Percentiles rank a stretch among this genome's conserved stretches.
Evolutionary conservation across 2,888 invertebrate species (phyloP).

Genomic region (Lottia scabra): DNA sequence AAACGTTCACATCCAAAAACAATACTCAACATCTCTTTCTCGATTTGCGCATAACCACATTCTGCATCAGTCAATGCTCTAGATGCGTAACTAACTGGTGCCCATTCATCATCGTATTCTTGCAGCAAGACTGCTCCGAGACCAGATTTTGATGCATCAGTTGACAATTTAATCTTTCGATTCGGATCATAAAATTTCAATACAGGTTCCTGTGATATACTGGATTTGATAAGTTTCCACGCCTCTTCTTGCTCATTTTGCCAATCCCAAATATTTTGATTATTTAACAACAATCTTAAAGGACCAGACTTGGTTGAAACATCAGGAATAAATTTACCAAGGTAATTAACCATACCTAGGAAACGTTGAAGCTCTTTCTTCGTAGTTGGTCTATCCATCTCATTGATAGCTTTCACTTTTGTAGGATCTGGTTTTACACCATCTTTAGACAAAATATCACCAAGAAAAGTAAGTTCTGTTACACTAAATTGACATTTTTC

Average conservation of each 20-base stretch:
- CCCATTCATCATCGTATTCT: too few species aligned
- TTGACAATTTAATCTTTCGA: slow-evolving; percentile 29
- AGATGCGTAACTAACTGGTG: slow-evolving; percentile 35
- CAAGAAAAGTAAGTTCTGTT: too few species aligned
- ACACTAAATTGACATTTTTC: too few species aligned
- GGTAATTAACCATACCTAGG: slow-evolving; percentile 34
- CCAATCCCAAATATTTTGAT: slow-evolving; percentile 20
- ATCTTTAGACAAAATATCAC: slow-evolving; percentile 3
- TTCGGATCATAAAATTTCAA: slow-evolving; percentile 30
- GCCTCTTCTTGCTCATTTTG: slow-evolving; percentile 25
- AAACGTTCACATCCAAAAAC: slow-evolving; percentile 10
- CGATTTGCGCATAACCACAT: slow-evolving; percentile 35
- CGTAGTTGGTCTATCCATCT: slow-evolving; percentile 28
- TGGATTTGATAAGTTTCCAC: slow-evolving; percentile 26
- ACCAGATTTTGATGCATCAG: too few species aligned
- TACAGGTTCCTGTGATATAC: slow-evolving; percentile 27
- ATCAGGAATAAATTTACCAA: slow-evolving; percentile 25
- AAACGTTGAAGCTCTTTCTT: slow-evolving; percentile 27
- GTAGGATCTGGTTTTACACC: slow-evolving; percentile 28
- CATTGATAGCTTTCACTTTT: slow-evolving; percentile 32
- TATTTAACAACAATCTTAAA: slow-evolving; percentile 17
- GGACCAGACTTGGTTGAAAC: slow-evolving; percentile 10
- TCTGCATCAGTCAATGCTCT: slow-evolving; percentile 29
- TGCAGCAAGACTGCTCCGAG: too few species aligned
- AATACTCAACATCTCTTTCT: slow-evolving; percentile 1